Evolutionary conservation across 2,888 invertebrate genomes (phyloP), one percentile per base, ranked within the genome.

Genomic region (Hirtodrosophila duncani): DNA sequence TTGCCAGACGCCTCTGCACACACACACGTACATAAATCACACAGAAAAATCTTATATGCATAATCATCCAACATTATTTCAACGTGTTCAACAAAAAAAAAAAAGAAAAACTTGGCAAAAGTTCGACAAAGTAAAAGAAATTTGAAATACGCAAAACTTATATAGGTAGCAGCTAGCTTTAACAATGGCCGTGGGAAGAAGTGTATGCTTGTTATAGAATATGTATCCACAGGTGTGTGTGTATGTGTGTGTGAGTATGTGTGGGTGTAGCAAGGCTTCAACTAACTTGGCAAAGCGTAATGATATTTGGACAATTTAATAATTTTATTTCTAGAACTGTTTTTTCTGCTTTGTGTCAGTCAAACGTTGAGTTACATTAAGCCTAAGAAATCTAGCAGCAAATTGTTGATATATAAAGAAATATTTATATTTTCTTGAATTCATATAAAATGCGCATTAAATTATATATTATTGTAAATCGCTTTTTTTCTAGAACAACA

Each of bases 61-160:
- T 74, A 74, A 74, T 74, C 70, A 67, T 58, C 56, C 26, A 36
- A 44, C 66, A 46, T 37, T 38, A 27, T 69, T 69, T 69, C 38
- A 66, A 55, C 56, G 64, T 63, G n/a, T n/a, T n/a, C n/a, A n/a
- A n/a, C n/a, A n/a, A n/a, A n/a, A n/a, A n/a, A n/a, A n/a, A n/a
- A n/a, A n/a, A n/a, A n/a, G n/a, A 59, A 60, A 53, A 58, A 51
- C 50, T 43, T 58, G 58, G 50, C 58, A 57, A 42, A 49, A 30
- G 49, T 41, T 44, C 39, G 4, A 6, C 34, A 34, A 51, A 24
- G 29, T 43, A 46, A 33, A 51, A 57, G 36, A 56, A 68, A 77
- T 68, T 62, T 33, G 21, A 57, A 72, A 59, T 66, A 48, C 52
- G 61, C 46, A 36, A 57, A 43, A 67, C 58, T 24, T 53, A n/a